phyloP scores from a whole-genome alignment of 2,113 vertebrate species.

The Anthoscopus minutus region DNA sequence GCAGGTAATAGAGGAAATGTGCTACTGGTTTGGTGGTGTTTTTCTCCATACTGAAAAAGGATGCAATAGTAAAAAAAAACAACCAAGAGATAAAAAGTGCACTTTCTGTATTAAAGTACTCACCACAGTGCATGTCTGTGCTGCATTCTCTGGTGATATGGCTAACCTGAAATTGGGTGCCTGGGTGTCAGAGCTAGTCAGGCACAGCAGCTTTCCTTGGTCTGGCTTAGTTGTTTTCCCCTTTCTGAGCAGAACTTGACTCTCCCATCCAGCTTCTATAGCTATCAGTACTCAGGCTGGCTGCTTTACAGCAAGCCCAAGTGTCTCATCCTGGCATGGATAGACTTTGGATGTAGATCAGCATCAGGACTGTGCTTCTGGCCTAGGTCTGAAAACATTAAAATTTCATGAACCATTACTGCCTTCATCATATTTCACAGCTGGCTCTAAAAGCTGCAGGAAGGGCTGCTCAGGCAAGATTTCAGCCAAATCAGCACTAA shows the following conservation, averaged over 20 bases:
- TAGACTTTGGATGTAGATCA: neutral
- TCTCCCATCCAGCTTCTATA: neutral
- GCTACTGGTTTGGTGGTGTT: neutral
- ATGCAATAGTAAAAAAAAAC: neutral
- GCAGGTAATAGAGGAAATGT: constrained; percentile 56
- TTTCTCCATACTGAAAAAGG: neutral
- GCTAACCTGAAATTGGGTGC: neutral
- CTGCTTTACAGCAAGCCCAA: neutral
- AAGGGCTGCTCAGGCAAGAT: neutral
- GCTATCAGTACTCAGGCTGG: neutral
- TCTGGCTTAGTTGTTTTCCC: neutral
- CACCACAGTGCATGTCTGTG: neutral
- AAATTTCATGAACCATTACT: neutral
- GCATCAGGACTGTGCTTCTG: neutral
- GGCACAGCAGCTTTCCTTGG: neutral
- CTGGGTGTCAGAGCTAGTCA: neutral
- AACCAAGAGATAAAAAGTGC: neutral
- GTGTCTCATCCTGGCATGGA: neutral
- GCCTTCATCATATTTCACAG: neutral
- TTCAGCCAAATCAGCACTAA: neutral
- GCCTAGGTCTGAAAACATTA: neutral
- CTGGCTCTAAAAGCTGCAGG: neutral
- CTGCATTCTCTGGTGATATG: neutral
- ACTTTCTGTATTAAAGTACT: neutral
- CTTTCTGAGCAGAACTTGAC: neutral